Conservation (phyloP, 2,113 vertebrate genomes). For the Microcebus murinus region DNA sequence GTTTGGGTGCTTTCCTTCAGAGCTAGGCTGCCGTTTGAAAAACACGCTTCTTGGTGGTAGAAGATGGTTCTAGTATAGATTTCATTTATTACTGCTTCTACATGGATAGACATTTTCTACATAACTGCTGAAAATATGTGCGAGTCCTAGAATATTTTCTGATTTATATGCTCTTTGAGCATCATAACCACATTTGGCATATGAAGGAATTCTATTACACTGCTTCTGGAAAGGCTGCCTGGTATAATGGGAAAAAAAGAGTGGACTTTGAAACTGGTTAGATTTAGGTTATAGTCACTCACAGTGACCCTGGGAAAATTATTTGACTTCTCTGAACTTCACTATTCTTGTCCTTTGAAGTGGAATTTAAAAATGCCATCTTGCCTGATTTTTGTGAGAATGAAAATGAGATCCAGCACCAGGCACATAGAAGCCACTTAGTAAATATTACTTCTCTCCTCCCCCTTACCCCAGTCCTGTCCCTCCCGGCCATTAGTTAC, state of each 20-base stretch:
- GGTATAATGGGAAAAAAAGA: not conserved
- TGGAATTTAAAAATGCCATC: slow-evolving; percentile 23
- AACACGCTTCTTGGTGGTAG: not conserved
- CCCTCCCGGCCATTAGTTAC: not conserved
- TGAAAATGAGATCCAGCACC: not conserved
- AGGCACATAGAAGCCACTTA: not conserved
- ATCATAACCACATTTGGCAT: slow-evolving; percentile 19
- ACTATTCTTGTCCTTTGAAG: slow-evolving; percentile 23
- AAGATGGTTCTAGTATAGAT: not conserved
- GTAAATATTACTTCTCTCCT: not conserved
- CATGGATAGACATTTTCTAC: not conserved
- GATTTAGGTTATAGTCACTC: slow-evolving; percentile 20
- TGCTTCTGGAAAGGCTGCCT: not conserved
- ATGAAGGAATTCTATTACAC: slow-evolving; percentile 31
- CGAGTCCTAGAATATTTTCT: slow-evolving; percentile 16
- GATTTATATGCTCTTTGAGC: not conserved
- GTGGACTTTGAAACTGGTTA: slow-evolving; percentile 32
- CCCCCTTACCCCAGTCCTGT: not conserved
- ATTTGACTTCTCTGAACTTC: slow-evolving; percentile 44
- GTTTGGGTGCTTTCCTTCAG: slow-evolving; percentile 20
- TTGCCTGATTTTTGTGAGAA: not conserved
- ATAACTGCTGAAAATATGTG: slow-evolving; percentile 13
- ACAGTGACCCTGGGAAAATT: slow-evolving; percentile 25
- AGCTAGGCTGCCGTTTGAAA: slow-evolving; percentile 8
- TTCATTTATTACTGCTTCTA: not conserved